These are phyloP conservation scores for Sepioteuthis lessoniana DNA, from an alignment of 2,888 invertebrate genomes.

Conservation along the genomic window DNA sequence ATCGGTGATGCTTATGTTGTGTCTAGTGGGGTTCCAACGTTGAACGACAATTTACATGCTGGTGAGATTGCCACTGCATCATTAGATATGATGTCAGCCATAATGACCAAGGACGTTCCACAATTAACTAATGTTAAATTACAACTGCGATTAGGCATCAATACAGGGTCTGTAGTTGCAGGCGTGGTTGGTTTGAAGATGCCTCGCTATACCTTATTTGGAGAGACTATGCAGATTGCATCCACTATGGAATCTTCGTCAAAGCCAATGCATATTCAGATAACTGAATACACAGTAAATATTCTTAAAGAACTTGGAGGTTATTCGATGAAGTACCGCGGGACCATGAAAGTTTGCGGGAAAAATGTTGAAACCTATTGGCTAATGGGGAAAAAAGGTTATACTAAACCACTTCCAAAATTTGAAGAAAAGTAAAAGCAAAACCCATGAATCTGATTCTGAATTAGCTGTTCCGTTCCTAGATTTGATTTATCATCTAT, in stretches of 20 bases:
- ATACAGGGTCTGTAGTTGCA: constrained; percentile 58
- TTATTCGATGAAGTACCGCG: constrained; percentile 57
- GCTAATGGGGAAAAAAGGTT: constrained; percentile 73
- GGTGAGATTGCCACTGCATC: constrained; percentile 63
- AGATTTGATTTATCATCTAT: too few species aligned
- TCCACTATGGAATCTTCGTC: constrained; percentile 62
- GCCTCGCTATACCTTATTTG: constrained; percentile 62
- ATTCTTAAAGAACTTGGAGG: constrained; percentile 59
- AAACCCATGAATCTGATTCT: too few species aligned
- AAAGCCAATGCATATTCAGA: constrained; percentile 59
- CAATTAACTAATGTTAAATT: constrained; percentile 56
- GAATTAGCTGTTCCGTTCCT: too few species aligned
- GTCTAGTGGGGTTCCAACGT: constrained; percentile 63
- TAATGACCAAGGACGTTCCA: constrained; percentile 58
- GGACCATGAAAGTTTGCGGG: constrained; percentile 61
- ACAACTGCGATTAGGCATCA: constrained; percentile 61
- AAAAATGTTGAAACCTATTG: constrained; percentile 70
- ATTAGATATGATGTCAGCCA: constrained; percentile 59
- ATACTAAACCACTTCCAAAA: constrained; percentile 68
- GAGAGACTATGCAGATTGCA: constrained; percentile 61
- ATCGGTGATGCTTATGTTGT: constrained; percentile 66
- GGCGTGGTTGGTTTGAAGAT: constrained; percentile 62
- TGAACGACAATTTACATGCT: constrained; percentile 62
- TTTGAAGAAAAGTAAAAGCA: too few species aligned
- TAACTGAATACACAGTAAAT: constrained; percentile 58